phyloP scores from a whole-genome alignment of 2,113 vertebrate genomes.

The Pongo abelii region DNA sequence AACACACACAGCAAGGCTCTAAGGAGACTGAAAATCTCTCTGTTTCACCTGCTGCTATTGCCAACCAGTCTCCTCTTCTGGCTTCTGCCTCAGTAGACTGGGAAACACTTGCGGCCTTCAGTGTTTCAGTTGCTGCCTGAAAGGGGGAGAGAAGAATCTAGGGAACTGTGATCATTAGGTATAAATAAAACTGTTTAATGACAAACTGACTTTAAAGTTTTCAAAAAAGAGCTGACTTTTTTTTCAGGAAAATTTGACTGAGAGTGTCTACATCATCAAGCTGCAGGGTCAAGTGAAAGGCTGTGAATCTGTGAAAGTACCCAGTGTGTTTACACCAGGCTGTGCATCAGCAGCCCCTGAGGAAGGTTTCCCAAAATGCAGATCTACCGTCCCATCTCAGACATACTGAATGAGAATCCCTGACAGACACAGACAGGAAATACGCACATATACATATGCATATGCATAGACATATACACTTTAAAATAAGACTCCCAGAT shows the following conservation, averaged over 20 bases:
- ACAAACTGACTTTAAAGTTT: background rate
- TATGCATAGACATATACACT: background rate
- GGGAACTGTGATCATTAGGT: background rate
- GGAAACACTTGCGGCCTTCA: background rate
- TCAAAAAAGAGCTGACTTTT: background rate
- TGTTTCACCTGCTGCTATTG: background rate
- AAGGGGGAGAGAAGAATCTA: background rate
- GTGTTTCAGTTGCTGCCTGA: background rate
- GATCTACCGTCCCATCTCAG: background rate
- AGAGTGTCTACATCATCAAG: background rate
- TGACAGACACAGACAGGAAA: background rate
- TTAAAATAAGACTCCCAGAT: constrained; percentile 27
- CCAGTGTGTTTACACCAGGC: background rate
- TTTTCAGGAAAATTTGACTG: background rate
- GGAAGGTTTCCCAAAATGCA: background rate
- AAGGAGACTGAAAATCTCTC: background rate
- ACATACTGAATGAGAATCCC: background rate
- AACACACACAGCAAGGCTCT: background rate
- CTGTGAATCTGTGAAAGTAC: background rate
- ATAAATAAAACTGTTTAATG: background rate
- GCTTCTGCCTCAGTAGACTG: background rate
- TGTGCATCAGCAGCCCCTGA: background rate
- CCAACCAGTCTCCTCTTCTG: background rate
- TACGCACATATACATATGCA: background rate
- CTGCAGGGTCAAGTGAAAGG: background rate